A percentile compares a stretch with the other conserved stretches of the same genome.
Evolutionary conservation across 1,140 invertebrate species (phyloP).

Genomic region (Drosophila fuyamai): DNA sequence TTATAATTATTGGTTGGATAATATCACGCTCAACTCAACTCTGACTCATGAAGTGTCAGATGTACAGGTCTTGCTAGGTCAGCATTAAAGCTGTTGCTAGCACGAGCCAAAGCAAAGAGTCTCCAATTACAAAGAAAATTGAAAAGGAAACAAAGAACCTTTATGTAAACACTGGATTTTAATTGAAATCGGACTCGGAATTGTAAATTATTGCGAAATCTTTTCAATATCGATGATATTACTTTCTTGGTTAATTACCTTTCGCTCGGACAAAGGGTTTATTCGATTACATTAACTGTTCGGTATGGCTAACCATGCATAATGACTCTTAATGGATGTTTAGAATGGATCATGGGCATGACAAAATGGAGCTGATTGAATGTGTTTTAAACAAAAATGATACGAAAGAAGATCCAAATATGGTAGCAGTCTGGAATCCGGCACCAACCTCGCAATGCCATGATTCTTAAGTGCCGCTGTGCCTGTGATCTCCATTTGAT

Average conservation of each 20-base stretch:
- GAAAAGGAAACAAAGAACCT: conserved; percentile 22
- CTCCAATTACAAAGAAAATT: conserved; percentile 27
- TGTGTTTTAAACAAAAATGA: conserved; percentile 30
- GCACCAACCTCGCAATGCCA: conserved; percentile 82
- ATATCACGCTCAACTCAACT: conserved; percentile 18
- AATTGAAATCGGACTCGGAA: conserved; percentile 2
- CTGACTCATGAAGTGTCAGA: conserved; percentile 59
- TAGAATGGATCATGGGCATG: conserved; percentile 38
- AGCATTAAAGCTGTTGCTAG: conserved; percentile 32
- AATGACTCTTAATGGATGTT: conserved; percentile 33
- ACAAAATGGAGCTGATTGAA: conserved; percentile 39
- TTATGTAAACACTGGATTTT: conserved; percentile 30
- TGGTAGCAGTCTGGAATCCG: conserved; percentile 12
- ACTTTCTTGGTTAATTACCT: neutral
- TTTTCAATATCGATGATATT: neutral
- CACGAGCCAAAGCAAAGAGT: conserved; percentile 5
- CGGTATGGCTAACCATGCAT: conserved; percentile 41
- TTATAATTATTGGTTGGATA: conserved; percentile 9
- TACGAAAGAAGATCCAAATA: conserved; percentile 27
- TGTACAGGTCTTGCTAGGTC: conserved; percentile 14
- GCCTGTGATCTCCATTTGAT: conserved; percentile 81
- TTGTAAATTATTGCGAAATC: neutral
- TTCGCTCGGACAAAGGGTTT: neutral
- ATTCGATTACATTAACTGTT: conserved; percentile 7
- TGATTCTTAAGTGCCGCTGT: conserved; percentile 82